Evolutionary conservation across 2,888 invertebrate species (phyloP), one percentile per base, ranked within the genome.

Genomic region (Pyrochroa serraticornis): DNA sequence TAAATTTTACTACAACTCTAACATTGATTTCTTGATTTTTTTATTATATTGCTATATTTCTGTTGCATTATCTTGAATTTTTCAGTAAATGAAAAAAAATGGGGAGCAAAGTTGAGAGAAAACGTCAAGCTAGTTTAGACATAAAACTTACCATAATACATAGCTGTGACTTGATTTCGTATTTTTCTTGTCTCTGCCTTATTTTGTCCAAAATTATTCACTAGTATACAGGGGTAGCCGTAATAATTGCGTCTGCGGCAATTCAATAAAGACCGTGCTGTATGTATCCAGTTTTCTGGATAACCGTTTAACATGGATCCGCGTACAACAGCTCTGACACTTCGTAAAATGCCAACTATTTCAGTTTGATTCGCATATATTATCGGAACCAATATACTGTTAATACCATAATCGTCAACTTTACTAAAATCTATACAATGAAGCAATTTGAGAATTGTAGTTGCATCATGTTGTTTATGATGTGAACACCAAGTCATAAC

Each of bases 381-480:
- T 0, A 43, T 9, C 32, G 9, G 13, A n/a, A 6, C 9, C 7
- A 37, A 1, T 2, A 43, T 43, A n/a, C 6, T 13, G 13, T 22
- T 10, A 5, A 43, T 32, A 12, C 30, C 13, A 3, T 9, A 31
- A 6, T 9, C 8, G 12, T 22, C 30, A 13, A 43, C 8, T 14
- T 6, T 0, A 32, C 30, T 22, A n/a, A 32, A 43, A 43, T 43
- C n/a, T 7, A 43, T n/a, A 7, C 43, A 43, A 9, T 33, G 33
- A 13, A 43, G n/a, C 6, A 43, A 43, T 43, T 43, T 31, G 7
- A 43, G 9, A 12, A 43, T 35, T 42, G n/a, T n/a, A n/a, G n/a
- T 1, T 8, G 32, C 8, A 10, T 10, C n/a, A 10, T 10, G 1
- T 30, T 1, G 8, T 33, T 43, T n/a, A 10, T 9, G 32, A 2